Conservation (phyloP, 2,113 vertebrate species). For the Tenebrosternarchus preto region DNA sequence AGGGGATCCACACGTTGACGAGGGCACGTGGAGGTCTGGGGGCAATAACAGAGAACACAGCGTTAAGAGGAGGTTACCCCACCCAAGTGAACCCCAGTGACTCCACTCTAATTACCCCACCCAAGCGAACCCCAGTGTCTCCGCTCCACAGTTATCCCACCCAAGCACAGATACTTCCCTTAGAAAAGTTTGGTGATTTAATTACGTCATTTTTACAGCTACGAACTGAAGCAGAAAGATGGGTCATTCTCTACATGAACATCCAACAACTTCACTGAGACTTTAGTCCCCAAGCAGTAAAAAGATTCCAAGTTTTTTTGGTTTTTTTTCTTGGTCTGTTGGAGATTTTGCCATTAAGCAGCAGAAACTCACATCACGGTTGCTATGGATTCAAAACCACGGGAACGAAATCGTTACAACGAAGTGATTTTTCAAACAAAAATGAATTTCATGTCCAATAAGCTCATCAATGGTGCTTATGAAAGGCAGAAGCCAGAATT, state of each 20-base stretch:
- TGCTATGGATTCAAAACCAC: constrained; percentile 6
- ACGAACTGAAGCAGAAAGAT: not conserved
- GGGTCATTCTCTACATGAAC: not conserved
- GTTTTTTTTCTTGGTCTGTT: no score
- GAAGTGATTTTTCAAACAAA: no score
- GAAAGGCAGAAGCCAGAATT: not conserved
- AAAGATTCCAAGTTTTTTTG: no score
- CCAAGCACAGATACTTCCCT: not conserved
- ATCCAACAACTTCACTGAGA: not conserved
- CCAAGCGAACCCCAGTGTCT: not conserved
- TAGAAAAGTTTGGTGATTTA: not conserved
- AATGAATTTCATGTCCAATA: not conserved
- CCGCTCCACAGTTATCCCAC: not conserved
- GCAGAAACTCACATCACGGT: not conserved
- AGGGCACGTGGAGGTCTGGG: constrained; percentile 92
- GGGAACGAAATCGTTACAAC: no score
- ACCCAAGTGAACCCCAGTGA: not conserved
- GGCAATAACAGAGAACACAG: constrained; percentile 30
- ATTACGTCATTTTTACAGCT: not conserved
- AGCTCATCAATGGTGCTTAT: not conserved
- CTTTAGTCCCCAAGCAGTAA: not conserved
- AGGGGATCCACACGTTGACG: constrained; percentile 99
- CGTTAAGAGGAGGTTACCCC: constrained; percentile 16
- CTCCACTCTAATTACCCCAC: not conserved
- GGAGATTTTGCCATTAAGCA: not conserved